Evolutionary conservation across 2,113 vertebrate species (phyloP).

Genomic region (Haemorhous mexicanus): DNA sequence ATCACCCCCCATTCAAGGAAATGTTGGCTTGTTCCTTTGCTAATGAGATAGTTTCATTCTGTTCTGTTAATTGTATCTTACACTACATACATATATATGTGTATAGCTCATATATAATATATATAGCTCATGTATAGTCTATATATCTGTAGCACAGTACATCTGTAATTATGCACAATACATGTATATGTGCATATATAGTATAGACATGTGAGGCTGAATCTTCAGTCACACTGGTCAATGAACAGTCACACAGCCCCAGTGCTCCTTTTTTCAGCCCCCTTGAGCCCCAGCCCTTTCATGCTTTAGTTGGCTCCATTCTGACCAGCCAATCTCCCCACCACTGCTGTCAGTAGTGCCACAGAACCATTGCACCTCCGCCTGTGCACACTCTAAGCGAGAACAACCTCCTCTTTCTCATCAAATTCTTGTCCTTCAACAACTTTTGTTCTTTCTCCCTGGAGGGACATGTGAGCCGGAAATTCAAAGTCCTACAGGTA

Average conservation of each 20-base stretch:
- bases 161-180: not conserved
- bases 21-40: not conserved
- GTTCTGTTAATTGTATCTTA: not conserved
- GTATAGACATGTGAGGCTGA: not conserved
- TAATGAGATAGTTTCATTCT: not conserved
- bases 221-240: not conserved
- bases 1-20: not conserved
- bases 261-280: not conserved
- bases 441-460: not conserved
- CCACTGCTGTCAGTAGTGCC: not conserved
- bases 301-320: not conserved
- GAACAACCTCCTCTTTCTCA: not conserved
- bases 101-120: not conserved
- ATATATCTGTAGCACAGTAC: not conserved
- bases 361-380: not conserved
- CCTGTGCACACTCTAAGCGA: not conserved
- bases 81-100: too few relatives aligned
- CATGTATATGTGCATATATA: too few relatives aligned
- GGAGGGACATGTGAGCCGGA: not conserved
- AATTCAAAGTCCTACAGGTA: not conserved
- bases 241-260: rapidly evolving
- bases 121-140: not conserved
- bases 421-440: not conserved
- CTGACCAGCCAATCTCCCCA: not conserved
- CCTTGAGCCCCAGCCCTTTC: not conserved